Percentiles rank a stretch among this genome's conserved stretches.
phyloP scores from a whole-genome alignment of 2,797 vertebrate species.

The Pipistrellus pygmaeus region DNA sequence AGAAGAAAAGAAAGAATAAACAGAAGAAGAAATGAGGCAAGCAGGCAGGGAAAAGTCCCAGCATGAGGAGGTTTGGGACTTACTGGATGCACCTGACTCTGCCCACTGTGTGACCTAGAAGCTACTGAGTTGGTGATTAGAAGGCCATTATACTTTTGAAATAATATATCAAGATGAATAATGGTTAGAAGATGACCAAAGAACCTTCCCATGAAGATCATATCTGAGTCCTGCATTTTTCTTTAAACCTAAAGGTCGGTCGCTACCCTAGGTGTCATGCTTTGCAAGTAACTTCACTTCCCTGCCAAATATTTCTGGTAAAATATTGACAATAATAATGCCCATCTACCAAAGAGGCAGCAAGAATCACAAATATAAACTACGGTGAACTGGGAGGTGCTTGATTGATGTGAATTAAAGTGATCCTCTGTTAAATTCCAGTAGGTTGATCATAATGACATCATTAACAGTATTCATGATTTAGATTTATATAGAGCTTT shows the following conservation, averaged over 20 bases:
- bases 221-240: not conserved
- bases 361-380: not conserved
- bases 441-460: not conserved
- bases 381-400: not conserved
- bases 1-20: not conserved
- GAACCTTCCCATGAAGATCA: not conserved
- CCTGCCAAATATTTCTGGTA: not conserved
- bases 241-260: not conserved
- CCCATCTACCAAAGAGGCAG: not conserved
- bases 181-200: not conserved
- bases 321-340: not conserved
- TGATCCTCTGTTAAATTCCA: not conserved
- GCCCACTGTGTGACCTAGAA: not conserved
- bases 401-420: not conserved
- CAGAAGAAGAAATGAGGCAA: not conserved
- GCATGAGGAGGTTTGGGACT: not conserved
- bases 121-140: not conserved
- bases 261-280: not conserved
- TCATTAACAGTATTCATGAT: not conserved
- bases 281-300: not conserved
- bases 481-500: not conserved
- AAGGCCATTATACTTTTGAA: not conserved
- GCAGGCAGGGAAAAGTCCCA: not conserved
- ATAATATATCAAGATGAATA: not conserved
- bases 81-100: not conserved